These are phyloP conservation scores for Aepyceros melampus DNA, from an alignment of 2,113 vertebrate genomes.

Conservation along the genomic window DNA sequence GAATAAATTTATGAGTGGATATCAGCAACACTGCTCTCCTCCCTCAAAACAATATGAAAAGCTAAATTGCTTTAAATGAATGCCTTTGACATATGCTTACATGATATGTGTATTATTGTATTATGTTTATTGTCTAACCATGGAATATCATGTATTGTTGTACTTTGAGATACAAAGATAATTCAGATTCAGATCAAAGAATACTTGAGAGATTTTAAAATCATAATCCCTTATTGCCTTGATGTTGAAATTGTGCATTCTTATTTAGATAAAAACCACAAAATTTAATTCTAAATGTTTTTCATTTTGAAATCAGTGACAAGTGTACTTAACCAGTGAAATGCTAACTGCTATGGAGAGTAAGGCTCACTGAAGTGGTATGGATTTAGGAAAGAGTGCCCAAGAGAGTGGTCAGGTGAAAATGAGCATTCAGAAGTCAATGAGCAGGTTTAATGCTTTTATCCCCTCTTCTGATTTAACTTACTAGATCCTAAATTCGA, in stretches of 20 bases:
- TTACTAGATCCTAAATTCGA: neutral
- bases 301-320: neutral
- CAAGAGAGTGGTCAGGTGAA: neutral
- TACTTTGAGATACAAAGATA: neutral
- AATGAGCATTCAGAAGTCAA: neutral
- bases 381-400: neutral
- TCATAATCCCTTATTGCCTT: neutral
- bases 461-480: neutral
- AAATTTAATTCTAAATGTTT: slow-evolving; percentile 5
- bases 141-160: neutral
- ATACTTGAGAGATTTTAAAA: neutral
- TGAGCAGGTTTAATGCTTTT: neutral
- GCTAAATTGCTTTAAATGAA: neutral
- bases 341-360: neutral
- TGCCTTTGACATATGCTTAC: neutral
- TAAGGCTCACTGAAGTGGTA: neutral
- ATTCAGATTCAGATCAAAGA: neutral
- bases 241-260: neutral
- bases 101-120: neutral
- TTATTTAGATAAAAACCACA: neutral
- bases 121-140: neutral
- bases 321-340: neutral
- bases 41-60: neutral
- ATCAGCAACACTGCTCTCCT: neutral
- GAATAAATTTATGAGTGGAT: neutral